phyloP scores from a whole-genome alignment of 2,113 vertebrate genomes.

The Balaeniceps rex region DNA sequence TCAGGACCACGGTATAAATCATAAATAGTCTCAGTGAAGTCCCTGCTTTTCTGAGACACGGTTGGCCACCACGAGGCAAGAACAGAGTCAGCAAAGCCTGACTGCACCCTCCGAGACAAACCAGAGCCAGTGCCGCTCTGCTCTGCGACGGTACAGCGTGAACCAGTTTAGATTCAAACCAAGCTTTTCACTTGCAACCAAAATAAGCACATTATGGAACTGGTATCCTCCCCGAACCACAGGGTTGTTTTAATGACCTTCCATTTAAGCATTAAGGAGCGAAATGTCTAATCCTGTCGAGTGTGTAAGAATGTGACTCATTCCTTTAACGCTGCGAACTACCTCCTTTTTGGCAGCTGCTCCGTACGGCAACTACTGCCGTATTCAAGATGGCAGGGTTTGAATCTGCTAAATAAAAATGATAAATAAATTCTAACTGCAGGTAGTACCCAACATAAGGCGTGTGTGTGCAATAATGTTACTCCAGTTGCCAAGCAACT shows the following conservation, averaged over 20 bases:
- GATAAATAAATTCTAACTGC: constrained; percentile 1
- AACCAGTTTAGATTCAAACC: neutral
- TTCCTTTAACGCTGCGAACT: neutral
- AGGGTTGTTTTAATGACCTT: constrained; percentile 40
- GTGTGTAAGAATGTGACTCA: constrained; percentile 44
- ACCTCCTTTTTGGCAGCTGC: constrained; percentile 31
- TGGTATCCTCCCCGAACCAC: constrained; percentile 29
- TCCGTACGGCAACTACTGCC: accelerated
- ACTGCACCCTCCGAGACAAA: neutral
- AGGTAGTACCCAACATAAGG: neutral
- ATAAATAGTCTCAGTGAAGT: neutral
- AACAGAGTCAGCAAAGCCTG: neutral
- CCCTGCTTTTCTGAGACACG: neutral
- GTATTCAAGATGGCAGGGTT: neutral
- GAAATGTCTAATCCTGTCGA: constrained; percentile 52
- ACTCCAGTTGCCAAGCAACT: constrained; percentile 21
- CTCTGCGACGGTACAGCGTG: neutral
- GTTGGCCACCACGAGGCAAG: neutral
- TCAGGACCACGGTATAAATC: neutral
- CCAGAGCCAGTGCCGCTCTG: neutral
- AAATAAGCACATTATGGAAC: constrained; percentile 12
- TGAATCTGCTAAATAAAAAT: neutral
- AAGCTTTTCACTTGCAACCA: constrained; percentile 8
- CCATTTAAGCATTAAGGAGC: constrained; percentile 42
- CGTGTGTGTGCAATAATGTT: neutral